phyloP scores from a whole-genome alignment of 2,113 vertebrate genomes.

The Anolis carolinensis region DNA sequence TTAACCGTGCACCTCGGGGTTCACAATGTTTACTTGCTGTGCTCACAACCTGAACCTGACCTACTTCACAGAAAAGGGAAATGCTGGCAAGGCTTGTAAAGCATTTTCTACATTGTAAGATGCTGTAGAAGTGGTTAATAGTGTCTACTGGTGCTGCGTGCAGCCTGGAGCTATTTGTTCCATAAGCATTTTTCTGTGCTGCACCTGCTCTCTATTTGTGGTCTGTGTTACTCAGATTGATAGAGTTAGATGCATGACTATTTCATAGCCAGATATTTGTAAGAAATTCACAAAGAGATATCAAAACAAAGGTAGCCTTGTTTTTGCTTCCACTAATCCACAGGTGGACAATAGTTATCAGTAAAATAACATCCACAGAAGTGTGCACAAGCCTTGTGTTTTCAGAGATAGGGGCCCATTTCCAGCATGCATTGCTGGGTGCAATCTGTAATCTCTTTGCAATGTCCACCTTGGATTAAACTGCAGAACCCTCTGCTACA shows the following conservation, averaged over 20 bases:
- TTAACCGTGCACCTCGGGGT: too few species aligned
- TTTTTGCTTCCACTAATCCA: too few species aligned
- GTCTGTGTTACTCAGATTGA: neutral
- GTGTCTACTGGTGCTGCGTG: neutral
- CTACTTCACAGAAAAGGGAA: neutral
- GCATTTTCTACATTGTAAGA: neutral
- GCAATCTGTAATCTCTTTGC: too few species aligned
- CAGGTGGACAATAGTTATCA: too few species aligned
- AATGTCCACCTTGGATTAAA: too few species aligned
- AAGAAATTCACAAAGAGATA: rapidly evolving
- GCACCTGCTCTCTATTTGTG: neutral
- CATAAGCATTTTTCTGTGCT: neutral
- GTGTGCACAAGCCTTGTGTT: too few species aligned
- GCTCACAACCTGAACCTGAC: neutral
- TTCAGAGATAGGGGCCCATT: too few species aligned
- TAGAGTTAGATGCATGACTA: rapidly evolving
- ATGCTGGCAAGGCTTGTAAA: neutral
- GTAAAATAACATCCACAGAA: too few species aligned
- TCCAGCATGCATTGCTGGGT: too few species aligned
- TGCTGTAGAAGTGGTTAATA: neutral
- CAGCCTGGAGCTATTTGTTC: neutral
- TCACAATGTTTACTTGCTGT: neutral
- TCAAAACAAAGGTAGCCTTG: too few species aligned
- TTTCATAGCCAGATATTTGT: neutral
- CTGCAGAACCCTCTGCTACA: too few species aligned